Percentiles rank a stretch among this genome's conserved stretches.
Conservation (phyloP, 2,888 invertebrate genomes). For the Cremastinae sp. region DNA sequence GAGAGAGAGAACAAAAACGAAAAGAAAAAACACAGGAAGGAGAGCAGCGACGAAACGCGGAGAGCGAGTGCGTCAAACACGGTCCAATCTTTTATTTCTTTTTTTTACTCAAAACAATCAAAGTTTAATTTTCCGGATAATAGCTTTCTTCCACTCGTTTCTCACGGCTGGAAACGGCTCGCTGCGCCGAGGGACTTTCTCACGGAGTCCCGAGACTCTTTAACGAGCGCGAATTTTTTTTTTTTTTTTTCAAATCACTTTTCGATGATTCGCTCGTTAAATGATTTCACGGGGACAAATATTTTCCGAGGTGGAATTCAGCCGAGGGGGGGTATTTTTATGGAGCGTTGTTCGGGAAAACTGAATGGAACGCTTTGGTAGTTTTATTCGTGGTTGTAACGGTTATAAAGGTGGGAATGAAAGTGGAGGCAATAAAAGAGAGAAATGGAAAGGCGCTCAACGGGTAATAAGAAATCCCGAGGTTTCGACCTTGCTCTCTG, state of each 20-base stretch:
- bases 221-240: background rate
- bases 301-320: background rate
- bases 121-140: constrained; percentile 42
- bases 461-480: constrained; percentile 58
- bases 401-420: constrained; percentile 30
- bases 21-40: background rate
- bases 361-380: constrained; percentile 14
- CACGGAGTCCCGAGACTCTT: background rate
- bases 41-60: background rate
- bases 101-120: constrained; percentile 24
- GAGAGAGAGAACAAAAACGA: constrained; percentile 10
- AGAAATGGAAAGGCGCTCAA: constrained; percentile 51
- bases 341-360: constrained; percentile 23
- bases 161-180: background rate
- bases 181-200: background rate
- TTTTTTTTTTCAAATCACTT: background rate
- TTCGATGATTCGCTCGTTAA: background rate
- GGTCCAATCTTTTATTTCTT: constrained; percentile 8
- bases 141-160: constrained; percentile 7
- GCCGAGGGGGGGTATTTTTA: constrained; percentile 30
- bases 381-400: constrained; percentile 28
- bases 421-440: constrained; percentile 43
- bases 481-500: constrained; percentile 18
- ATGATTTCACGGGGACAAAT: background rate
- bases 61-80: constrained; percentile 9